Conservation (phyloP, 2,113 vertebrate species). For the Genyomyrus donnyi region DNA sequence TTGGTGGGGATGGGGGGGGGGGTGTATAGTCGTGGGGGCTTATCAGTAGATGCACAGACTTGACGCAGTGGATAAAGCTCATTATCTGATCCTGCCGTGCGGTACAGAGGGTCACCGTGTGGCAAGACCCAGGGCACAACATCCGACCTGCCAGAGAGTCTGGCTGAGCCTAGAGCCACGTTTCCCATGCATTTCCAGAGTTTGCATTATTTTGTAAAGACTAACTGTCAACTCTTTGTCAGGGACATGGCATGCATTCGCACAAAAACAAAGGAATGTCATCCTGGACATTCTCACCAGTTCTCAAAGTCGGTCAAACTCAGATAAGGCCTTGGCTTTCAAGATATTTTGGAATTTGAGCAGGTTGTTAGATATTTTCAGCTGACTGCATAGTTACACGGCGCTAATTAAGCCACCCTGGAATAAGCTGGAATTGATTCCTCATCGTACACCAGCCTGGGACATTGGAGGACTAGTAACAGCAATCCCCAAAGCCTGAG, state of each 20-base stretch:
- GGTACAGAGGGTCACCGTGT: not conserved
- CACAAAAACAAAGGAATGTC: not conserved
- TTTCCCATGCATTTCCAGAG: not conserved
- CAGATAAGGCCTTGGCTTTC: not conserved
- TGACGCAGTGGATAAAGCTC: slow-evolving; percentile 14
- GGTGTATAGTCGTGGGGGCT: not conserved
- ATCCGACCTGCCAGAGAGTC: not conserved
- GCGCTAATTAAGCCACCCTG: slow-evolving; percentile 24
- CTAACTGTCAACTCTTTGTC: not conserved
- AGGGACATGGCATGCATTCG: not conserved
- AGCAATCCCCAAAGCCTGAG: not conserved
- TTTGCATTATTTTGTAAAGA: not conserved
- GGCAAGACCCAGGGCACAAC: not conserved
- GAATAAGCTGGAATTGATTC: slow-evolving; percentile 14
- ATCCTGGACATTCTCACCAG: not conserved
- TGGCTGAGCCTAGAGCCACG: too few relatives aligned
- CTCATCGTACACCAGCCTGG: not conserved
- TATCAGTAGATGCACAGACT: slow-evolving; percentile 23
- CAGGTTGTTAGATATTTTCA: slow-evolving; percentile 6
- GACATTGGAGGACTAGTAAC: not conserved
- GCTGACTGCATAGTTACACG: not conserved
- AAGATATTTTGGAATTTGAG: not conserved
- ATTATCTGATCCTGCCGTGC: slow-evolving; percentile 17
- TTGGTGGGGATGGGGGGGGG: not conserved
- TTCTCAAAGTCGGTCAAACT: not conserved